Conservation (phyloP, 2,113 vertebrate species). For the Australoheros scitulus region DNA sequence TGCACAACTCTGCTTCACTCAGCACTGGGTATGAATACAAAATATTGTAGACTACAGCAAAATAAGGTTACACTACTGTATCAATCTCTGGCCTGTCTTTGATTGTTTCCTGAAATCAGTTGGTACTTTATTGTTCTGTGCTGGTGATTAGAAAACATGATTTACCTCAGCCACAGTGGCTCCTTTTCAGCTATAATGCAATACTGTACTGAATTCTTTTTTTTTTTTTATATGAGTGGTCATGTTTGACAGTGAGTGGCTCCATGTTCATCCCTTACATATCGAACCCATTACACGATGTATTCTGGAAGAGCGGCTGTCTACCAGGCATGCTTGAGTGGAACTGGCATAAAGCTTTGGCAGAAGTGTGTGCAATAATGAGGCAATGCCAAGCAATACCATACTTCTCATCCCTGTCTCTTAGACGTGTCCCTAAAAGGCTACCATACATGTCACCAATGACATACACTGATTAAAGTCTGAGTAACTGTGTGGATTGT, state of each 20-base stretch:
- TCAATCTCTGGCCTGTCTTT: neutral
- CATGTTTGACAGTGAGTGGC: slow-evolving; percentile 8
- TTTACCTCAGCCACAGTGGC: neutral
- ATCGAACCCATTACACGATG: slow-evolving; percentile 13
- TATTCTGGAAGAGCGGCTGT: slow-evolving; percentile 24
- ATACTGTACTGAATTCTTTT: neutral
- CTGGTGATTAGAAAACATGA: neutral
- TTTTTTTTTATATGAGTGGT: slow-evolving; percentile 1
- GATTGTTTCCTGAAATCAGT: neutral
- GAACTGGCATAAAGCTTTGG: slow-evolving; percentile 27
- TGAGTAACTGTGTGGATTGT: neutral
- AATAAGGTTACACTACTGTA: neutral
- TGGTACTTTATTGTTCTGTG: neutral
- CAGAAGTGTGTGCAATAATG: slow-evolving; percentile 51
- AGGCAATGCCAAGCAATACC: slow-evolving; percentile 65
- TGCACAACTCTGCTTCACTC: neutral
- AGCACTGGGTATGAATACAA: neutral
- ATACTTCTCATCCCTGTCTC: slow-evolving; percentile 16
- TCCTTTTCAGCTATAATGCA: slow-evolving; percentile 1
- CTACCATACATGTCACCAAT: slow-evolving; percentile 29
- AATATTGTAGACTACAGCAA: neutral
- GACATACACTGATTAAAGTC: slow-evolving; percentile 29
- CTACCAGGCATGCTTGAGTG: slow-evolving; percentile 27
- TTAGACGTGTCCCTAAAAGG: slow-evolving; percentile 46
- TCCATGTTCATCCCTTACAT: neutral